Percentiles rank a stretch among this genome's conserved stretches.
phyloP scores from a whole-genome alignment of 2,113 vertebrate species.

The Marmota flaviventris region DNA sequence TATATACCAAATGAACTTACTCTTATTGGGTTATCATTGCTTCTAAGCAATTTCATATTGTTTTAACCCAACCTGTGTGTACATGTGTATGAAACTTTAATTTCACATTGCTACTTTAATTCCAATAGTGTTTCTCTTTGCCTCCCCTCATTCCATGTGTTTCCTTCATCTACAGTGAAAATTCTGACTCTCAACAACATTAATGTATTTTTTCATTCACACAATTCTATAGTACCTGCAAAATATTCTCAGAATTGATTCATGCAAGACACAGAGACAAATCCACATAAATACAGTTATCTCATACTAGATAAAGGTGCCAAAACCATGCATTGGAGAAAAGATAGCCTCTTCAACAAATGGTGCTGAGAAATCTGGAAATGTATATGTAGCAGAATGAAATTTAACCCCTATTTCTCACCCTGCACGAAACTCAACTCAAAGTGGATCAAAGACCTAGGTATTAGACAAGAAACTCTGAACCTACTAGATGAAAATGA shows the following conservation, averaged over 20 bases:
- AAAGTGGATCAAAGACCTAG: no score
- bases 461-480: no score
- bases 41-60: background rate
- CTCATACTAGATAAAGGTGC: no score
- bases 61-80: background rate
- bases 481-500: no score
- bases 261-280: no score
- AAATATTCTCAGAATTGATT: slow-evolving; percentile 51
- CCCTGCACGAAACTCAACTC: no score
- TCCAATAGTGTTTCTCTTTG: slow-evolving; percentile 9
- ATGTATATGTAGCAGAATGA: no score
- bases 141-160: background rate
- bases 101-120: background rate
- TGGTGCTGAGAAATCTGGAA: no score
- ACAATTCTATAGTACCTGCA: background rate
- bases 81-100: background rate
- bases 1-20: background rate
- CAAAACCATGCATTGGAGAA: no score
- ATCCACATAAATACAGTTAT: no score
- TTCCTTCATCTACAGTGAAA: background rate
- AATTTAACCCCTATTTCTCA: no score
- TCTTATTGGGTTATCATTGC: background rate
- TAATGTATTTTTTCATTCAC: slow-evolving; percentile 5
- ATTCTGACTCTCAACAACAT: background rate
- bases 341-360: no score